Conservation (phyloP, 2,113 vertebrate species). For the Corythoichthys haematopterus region DNA sequence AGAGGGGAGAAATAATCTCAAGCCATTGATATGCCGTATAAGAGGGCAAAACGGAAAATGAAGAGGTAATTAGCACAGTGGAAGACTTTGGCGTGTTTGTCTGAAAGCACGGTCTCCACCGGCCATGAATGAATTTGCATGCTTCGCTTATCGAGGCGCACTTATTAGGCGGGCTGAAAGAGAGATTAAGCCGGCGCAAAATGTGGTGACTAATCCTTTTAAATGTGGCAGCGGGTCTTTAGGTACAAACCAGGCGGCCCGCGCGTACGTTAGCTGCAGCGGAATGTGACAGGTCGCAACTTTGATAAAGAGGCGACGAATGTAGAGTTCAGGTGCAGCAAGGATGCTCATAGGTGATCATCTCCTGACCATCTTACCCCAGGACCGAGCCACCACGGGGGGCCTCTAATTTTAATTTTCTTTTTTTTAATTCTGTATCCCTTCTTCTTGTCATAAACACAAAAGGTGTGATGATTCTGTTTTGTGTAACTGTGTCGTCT, state of each 20-base stretch:
- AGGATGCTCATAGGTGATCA: conserved; percentile 61
- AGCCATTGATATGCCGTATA: conserved; percentile 69
- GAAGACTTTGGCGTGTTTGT: conserved; percentile 70
- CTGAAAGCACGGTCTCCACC: conserved; percentile 69
- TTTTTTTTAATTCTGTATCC: conserved; percentile 8
- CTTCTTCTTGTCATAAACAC: neutral
- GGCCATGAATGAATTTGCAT: conserved; percentile 81
- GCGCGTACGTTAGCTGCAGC: conserved; percentile 47
- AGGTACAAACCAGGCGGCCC: conserved; percentile 59
- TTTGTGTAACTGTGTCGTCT: conserved; percentile 37
- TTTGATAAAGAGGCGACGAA: conserved; percentile 26
- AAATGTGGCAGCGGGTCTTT: conserved; percentile 73
- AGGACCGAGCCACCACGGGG: conserved; percentile 40
- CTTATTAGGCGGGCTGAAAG: conserved; percentile 80
- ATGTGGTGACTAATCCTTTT: conserved; percentile 81
- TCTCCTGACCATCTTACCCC: conserved; percentile 61
- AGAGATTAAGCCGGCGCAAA: conserved; percentile 80
- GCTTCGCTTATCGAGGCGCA: conserved; percentile 75
- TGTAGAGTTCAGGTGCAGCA: conserved; percentile 42
- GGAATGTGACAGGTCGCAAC: conserved; percentile 36
- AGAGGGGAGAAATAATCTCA: conserved; percentile 72
- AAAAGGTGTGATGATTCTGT: conserved; percentile 14
- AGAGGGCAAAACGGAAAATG: conserved; percentile 71
- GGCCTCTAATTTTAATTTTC: conserved; percentile 30
- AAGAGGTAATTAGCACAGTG: conserved; percentile 79